Conservation (phyloP, 92 coral and sea anemone species). For the Umimayanthus kanabou region DNA sequence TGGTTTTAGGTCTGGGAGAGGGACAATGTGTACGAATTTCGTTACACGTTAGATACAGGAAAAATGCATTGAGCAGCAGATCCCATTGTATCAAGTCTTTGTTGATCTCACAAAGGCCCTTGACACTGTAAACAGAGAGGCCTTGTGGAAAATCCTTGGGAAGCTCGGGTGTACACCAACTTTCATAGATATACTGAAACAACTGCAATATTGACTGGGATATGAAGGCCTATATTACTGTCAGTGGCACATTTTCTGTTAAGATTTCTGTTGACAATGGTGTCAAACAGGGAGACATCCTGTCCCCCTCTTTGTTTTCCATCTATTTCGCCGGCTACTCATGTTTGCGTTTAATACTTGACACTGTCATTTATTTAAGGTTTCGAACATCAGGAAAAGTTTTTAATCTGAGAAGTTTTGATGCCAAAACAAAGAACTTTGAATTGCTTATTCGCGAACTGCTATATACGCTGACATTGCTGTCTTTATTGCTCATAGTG, state of each 20-base stretch:
- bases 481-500: background rate
- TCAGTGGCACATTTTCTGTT: no score
- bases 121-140: no score
- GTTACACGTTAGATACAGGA: slow-evolving; percentile 26
- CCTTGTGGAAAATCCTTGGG: no score
- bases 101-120: no score
- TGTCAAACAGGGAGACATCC: slow-evolving; percentile 1
- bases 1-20: slow-evolving; percentile 1
- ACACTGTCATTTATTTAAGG: slow-evolving; percentile 10
- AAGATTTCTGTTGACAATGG: background rate
- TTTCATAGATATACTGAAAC: slow-evolving; percentile 11
- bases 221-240: background rate
- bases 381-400: background rate
- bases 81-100: no score
- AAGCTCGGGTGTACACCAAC: slow-evolving; percentile 10
- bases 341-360: slow-evolving; percentile 17
- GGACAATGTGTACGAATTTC: slow-evolving; percentile 27
- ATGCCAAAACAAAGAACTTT: no score
- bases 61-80: slow-evolving; percentile 36
- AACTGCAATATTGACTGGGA: slow-evolving; percentile 6
- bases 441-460: background rate
- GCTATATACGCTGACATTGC: slow-evolving; percentile 4
- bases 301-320: slow-evolving; percentile 25
- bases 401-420: no score
- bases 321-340: slow-evolving; percentile 16